phyloP scores from a whole-genome alignment of 2,888 invertebrate genomes.

The Polymixis flavicincta region DNA sequence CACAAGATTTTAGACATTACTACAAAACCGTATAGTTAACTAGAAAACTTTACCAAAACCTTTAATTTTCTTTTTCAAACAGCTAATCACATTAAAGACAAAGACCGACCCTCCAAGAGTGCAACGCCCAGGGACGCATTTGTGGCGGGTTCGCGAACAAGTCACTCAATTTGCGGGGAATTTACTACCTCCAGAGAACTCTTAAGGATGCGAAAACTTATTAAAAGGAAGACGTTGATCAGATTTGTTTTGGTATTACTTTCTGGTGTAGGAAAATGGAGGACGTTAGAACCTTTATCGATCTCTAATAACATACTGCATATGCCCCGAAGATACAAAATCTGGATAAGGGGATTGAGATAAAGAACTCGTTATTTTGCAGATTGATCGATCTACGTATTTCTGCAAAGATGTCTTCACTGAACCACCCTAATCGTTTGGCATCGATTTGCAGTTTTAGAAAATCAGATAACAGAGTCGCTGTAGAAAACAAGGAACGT shows the following conservation, averaged over 20 bases:
- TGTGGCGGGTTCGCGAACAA: slow-evolving; percentile 43
- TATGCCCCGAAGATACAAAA: neutral
- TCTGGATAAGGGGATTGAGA: neutral
- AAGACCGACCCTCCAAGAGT: slow-evolving; percentile 29
- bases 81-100: slow-evolving; percentile 45
- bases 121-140: slow-evolving; percentile 58
- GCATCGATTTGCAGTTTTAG: neutral
- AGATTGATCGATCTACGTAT: slow-evolving; percentile 8
- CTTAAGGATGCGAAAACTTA: slow-evolving; percentile 35
- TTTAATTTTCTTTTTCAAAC: slow-evolving; percentile 29
- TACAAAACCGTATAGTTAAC: neutral
- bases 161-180: slow-evolving; percentile 59
- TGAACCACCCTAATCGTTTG: neutral
- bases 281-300: neutral
- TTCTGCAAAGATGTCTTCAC: neutral
- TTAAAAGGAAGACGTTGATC: slow-evolving; percentile 32
- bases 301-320: neutral
- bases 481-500: neutral
- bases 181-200: slow-evolving; percentile 40
- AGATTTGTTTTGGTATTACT: slow-evolving; percentile 14
- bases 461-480: neutral
- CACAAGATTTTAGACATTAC: neutral
- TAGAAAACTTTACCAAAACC: neutral
- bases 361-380: neutral
- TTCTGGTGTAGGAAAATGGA: neutral